These are phyloP conservation scores for Acrossocheilus wenchowensis DNA, from an alignment of 2,797 vertebrate genomes.

Conservation along the genomic window DNA sequence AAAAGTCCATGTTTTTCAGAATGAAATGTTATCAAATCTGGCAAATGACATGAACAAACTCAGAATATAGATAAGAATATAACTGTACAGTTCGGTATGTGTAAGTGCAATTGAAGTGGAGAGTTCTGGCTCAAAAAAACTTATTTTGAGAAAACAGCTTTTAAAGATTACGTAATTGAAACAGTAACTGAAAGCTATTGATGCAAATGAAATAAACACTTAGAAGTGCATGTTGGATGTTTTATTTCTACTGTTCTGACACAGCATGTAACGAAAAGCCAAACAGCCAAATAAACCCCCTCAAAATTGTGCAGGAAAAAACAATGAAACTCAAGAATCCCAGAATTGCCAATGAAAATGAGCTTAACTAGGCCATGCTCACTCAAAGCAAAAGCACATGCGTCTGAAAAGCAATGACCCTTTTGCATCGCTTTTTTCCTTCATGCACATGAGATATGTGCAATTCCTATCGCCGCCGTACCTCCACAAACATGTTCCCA, in stretches of 20 bases:
- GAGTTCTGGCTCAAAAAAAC: not conserved
- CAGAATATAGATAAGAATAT: not conserved
- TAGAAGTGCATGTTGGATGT: not conserved
- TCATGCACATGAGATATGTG: constrained; percentile 11
- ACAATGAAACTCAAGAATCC: not conserved
- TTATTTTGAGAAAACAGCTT: not conserved
- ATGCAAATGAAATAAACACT: not conserved
- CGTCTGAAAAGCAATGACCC: not conserved
- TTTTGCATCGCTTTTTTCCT: not conserved
- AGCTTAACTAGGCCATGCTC: not conserved
- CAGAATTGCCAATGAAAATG: not conserved
- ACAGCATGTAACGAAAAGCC: not conserved
- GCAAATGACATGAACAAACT: not conserved
- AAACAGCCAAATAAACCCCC: not conserved
- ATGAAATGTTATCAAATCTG: not conserved
- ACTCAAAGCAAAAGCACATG: not conserved
- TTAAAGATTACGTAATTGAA: not conserved
- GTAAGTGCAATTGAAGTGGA: not conserved
- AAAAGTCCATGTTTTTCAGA: not conserved
- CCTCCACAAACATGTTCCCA: constrained; percentile 28
- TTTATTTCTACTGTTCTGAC: not conserved
- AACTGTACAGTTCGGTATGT: not conserved
- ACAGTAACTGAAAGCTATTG: not conserved
- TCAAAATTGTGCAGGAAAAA: not conserved
- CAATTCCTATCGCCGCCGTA: not conserved